Percentiles rank a stretch among this genome's conserved stretches.
phyloP scores from a whole-genome alignment of 2,888 invertebrate species.

The Aporophyla nigra region DNA sequence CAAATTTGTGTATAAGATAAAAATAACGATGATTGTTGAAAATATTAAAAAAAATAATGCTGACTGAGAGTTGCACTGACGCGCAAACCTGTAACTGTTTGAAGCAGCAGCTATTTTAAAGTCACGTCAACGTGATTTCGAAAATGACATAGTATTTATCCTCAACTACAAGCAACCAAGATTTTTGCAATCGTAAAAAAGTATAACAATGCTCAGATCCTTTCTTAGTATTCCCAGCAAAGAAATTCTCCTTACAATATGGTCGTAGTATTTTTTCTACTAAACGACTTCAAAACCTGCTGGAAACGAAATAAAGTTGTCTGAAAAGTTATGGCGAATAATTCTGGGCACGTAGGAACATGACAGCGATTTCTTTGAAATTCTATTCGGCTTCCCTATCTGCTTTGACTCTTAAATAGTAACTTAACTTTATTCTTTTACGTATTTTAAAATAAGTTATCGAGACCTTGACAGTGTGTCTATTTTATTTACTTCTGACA shows the following conservation, averaged over 20 bases:
- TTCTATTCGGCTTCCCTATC: constrained; percentile 57
- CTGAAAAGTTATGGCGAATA: constrained; percentile 41
- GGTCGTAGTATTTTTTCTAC: constrained; percentile 35
- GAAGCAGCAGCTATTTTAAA: constrained; percentile 6
- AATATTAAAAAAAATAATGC: neutral
- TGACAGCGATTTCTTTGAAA: constrained; percentile 66
- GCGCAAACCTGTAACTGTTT: neutral
- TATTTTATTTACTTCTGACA: constrained; percentile 2
- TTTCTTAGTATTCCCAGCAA: constrained; percentile 29
- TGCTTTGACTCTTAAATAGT: constrained; percentile 55
- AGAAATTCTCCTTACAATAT: constrained; percentile 30
- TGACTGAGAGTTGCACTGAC: neutral
- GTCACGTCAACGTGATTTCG: neutral
- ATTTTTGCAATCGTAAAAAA: constrained; percentile 11
- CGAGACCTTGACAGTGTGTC: constrained; percentile 23
- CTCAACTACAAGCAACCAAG: neutral
- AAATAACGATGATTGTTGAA: neutral
- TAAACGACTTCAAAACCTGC: constrained; percentile 51
- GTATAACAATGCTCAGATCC: constrained; percentile 19
- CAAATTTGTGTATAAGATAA: neutral
- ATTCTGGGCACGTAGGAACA: constrained; percentile 62
- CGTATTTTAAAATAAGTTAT: constrained; percentile 8
- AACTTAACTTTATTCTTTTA: constrained; percentile 22
- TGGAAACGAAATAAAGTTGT: constrained; percentile 47
- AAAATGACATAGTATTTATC: constrained; percentile 25